Evolutionary conservation across 2,113 vertebrate genomes (phyloP), one percentile per base, ranked within the genome.

Genomic region (Stercorarius parasiticus): DNA sequence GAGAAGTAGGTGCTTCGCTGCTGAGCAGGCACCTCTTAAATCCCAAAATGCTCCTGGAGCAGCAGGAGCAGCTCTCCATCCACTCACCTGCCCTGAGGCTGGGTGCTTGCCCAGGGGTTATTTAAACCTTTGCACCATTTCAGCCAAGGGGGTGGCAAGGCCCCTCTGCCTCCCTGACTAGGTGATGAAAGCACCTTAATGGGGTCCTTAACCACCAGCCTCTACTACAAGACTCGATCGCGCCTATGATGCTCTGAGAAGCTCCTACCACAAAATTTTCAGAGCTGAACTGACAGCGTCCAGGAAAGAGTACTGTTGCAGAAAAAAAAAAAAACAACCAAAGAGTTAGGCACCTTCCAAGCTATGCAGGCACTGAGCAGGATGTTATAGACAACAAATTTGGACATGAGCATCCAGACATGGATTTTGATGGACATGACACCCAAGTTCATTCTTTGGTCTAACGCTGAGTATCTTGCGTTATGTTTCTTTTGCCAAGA

Each of bases 231-330:
- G 9, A 70, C 55, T 15, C 56, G 59, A 27, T 40, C 3, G 2
- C 42, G 38, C 0, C 43, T 32, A 7, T 0, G 0, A 4, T 32
- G 13, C 34, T 42, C 19, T 42, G 21, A 53, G 18, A n/a, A 32
- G 40, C 11, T 88, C 70, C 34, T 22, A 0, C 36, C 40, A 49
- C 30, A 42, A 56, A 43, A 40, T 0, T 79, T 70, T 34, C 43
- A 26, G 55, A 66, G 52, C 42, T 67, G 55, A 70, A 52, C 17
- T 40, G n/a, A 25, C 19, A 27, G 10, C 22, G 23, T 47, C 49
- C 53, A 55, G 58, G 66, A 30, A 71, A 72, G 45, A 53, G 11
- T 43, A 55, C 23, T 27, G 32, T 6, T 81, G 52, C 19, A 11
- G 25, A 10, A n/a, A 52, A 26, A 10, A n/a, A 52, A 26, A 55